Evolutionary conservation across 2,113 vertebrate genomes (phyloP).

Genomic region (Carollia perspicillata): DNA sequence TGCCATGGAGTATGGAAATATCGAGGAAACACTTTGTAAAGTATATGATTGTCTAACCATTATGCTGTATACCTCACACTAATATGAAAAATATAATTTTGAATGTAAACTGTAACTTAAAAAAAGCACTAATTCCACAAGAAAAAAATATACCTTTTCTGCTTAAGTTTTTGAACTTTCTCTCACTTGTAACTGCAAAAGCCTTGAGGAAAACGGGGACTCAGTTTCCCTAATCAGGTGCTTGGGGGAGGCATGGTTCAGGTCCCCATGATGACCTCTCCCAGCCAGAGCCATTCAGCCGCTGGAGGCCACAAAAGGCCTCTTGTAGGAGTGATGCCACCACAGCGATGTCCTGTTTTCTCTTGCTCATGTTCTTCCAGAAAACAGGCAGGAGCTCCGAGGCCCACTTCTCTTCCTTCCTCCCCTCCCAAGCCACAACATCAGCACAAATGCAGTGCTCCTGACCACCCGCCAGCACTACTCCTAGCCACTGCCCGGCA

Average conservation of each 20-base stretch:
- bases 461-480: fast-evolving
- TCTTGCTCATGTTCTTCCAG: background rate
- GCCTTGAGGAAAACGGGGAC: background rate
- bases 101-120: background rate
- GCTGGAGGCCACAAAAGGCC: background rate
- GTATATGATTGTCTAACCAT: background rate
- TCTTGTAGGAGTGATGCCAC: background rate
- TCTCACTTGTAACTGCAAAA: background rate
- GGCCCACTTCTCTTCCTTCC: background rate
- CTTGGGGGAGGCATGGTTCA: background rate
- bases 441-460: background rate
- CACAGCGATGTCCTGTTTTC: background rate
- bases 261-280: background rate
- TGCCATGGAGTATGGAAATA: background rate
- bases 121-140: background rate
- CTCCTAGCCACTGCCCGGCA: background rate
- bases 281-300: background rate
- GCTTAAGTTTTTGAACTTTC: background rate
- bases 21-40: background rate
- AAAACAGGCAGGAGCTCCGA: background rate
- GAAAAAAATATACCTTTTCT: background rate
- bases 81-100: background rate
- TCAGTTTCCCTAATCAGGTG: background rate
- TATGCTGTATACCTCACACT: background rate
- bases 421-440: background rate